These are phyloP conservation scores for Amphilophus citrinellus DNA, from an alignment of 2,113 vertebrate species.

Conservation along the genomic window DNA sequence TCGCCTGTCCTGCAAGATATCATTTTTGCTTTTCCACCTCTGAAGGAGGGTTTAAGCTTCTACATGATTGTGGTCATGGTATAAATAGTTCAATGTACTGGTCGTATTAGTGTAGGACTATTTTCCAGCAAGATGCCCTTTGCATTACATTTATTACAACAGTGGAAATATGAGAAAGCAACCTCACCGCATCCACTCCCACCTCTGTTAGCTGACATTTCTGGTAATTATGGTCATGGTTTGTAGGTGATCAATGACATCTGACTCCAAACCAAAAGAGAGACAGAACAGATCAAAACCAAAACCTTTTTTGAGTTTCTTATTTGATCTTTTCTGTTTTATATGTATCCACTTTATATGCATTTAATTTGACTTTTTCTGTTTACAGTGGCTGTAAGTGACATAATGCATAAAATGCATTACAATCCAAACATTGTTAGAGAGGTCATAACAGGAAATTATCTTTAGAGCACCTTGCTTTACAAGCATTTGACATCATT, in stretches of 20 bases:
- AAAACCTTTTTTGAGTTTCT: background rate
- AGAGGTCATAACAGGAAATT: background rate
- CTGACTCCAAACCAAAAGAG: background rate
- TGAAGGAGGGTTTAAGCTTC: background rate
- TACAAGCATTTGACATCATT: background rate
- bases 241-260: background rate
- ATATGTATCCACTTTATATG: background rate
- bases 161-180: background rate
- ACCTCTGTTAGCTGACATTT: background rate
- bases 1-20: background rate
- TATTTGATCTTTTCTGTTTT: background rate
- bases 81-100: background rate
- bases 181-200: background rate
- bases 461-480: background rate
- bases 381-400: background rate
- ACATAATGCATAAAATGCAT: background rate
- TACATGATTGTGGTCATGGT: background rate
- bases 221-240: background rate
- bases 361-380: background rate
- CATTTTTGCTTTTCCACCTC: background rate
- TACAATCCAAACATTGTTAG: background rate
- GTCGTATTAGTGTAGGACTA: background rate
- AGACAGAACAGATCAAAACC: background rate
- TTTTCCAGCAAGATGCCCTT: constrained; percentile 1
- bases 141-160: background rate